Evolutionary conservation across 2,113 vertebrate species (phyloP).

Genomic region (Sylvicapra grimmia): DNA sequence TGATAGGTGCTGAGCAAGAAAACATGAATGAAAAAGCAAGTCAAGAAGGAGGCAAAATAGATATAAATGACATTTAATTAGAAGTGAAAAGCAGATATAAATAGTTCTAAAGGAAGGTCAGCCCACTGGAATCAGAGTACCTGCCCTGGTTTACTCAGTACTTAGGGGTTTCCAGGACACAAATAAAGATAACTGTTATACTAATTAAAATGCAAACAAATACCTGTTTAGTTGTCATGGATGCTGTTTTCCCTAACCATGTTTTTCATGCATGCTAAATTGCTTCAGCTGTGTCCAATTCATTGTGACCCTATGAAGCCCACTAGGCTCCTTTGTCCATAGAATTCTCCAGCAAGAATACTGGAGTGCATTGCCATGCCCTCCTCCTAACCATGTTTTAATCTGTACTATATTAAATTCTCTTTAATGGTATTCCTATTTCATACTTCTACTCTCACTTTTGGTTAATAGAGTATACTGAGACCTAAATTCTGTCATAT

Average conservation of each 20-base stretch:
- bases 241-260: neutral
- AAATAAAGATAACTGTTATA: neutral
- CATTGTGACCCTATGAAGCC: neutral
- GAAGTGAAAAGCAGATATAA: neutral
- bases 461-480: neutral
- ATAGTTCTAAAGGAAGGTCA: neutral
- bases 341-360: neutral
- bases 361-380: neutral
- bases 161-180: neutral
- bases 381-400: neutral
- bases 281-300: neutral
- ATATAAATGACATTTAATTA: neutral
- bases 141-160: neutral
- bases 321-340: neutral
- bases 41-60: neutral
- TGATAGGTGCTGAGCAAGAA: neutral
- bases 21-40: neutral
- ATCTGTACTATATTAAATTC: neutral
- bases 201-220: neutral
- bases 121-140: neutral
- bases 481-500: neutral
- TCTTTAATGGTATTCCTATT: neutral
- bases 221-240: neutral
- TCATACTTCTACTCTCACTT: neutral
- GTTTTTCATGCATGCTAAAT: neutral